Evolutionary conservation across 1,140 invertebrate genomes (phyloP).

Genomic region (Antheraea mylitta): DNA sequence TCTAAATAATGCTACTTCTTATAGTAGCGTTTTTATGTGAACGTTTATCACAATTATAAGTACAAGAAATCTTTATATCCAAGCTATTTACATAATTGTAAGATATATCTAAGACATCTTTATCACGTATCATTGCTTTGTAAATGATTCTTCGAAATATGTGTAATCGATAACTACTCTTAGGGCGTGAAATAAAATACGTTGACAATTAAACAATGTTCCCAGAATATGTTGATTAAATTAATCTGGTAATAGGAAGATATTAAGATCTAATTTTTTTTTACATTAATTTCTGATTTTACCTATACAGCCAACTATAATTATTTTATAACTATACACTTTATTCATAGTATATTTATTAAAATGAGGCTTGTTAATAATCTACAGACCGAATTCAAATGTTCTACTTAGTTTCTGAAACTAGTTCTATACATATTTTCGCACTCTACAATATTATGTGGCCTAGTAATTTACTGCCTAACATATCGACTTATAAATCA

Average conservation of each 20-base stretch:
- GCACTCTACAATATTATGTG: constrained; percentile 32
- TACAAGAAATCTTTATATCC: constrained; percentile 2
- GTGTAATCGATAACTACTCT: neutral
- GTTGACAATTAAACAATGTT: neutral
- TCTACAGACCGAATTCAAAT: too few relatives aligned
- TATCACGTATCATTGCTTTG: constrained; percentile 23
- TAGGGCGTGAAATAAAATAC: neutral
- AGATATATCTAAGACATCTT: constrained; percentile 20
- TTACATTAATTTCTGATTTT: too few relatives aligned
- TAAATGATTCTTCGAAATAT: neutral
- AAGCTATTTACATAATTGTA: constrained; percentile 5
- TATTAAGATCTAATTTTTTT: too few relatives aligned
- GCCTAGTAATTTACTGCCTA: constrained; percentile 60
- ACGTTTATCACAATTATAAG: neutral
- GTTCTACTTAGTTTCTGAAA: neutral
- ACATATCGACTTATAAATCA: constrained; percentile 66
- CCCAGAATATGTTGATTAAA: too few relatives aligned
- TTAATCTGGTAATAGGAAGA: too few relatives aligned
- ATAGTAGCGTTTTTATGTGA: neutral
- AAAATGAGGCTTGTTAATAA: too few relatives aligned
- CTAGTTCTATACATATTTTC: neutral
- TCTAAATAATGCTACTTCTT: neutral
- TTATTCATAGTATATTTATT: too few relatives aligned
- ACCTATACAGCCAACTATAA: too few relatives aligned
- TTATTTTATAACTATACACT: too few relatives aligned